Evolutionary conservation across 2,888 invertebrate species (phyloP).

Genomic region (Diaprepes abbreviatus): DNA sequence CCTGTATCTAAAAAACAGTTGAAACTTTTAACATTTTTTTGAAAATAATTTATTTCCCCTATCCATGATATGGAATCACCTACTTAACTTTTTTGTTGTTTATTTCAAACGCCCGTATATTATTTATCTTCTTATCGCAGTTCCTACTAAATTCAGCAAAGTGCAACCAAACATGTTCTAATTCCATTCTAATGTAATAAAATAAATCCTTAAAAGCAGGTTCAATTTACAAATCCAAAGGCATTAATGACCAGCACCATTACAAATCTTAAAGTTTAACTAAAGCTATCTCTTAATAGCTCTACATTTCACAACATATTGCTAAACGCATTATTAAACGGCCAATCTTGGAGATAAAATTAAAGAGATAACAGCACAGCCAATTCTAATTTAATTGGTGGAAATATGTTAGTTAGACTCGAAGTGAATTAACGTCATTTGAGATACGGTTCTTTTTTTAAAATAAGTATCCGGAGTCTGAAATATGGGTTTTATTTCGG

Average conservation of each 20-base stretch:
- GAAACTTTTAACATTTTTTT: too few species aligned
- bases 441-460: constrained; percentile 1
- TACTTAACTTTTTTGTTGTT: too few species aligned
- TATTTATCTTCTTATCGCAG: too few species aligned
- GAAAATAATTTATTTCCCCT: too few species aligned
- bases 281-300: constrained; percentile 28
- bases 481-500: not conserved
- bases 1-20: too few species aligned
- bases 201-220: too few species aligned
- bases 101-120: too few species aligned
- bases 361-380: constrained; percentile 29
- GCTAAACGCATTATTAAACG: constrained; percentile 40
- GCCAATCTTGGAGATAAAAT: constrained; percentile 32
- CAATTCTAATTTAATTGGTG: constrained; percentile 26
- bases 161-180: too few species aligned
- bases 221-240: too few species aligned
- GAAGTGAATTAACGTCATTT: constrained; percentile 24
- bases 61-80: too few species aligned
- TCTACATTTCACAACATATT: constrained; percentile 37
- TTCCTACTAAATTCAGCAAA: too few species aligned
- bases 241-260: constrained; percentile 21
- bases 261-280: constrained; percentile 30
- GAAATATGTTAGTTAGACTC: constrained; percentile 36
- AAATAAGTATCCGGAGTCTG: not conserved
- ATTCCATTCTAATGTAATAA: too few species aligned